These are phyloP conservation scores for Mechanitis messenoides DNA, from an alignment of 2,888 invertebrate species.

Conservation along the genomic window DNA sequence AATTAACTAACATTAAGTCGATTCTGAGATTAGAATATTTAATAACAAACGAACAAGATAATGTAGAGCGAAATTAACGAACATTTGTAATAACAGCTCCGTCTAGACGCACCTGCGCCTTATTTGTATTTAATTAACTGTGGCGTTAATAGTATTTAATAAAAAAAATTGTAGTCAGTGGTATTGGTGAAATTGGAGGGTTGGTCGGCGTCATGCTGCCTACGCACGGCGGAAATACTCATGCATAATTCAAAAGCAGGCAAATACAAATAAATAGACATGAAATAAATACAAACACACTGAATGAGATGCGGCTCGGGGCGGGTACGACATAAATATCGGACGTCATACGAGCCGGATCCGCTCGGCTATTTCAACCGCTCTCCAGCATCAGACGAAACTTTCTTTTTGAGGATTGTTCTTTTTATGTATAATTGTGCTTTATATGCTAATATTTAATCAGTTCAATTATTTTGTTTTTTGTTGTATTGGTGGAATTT, in stretches of 20 bases:
- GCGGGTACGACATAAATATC: conserved; percentile 75
- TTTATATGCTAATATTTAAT: neutral
- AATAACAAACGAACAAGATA: neutral
- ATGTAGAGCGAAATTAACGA: neutral
- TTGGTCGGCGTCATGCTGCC: conserved; percentile 75
- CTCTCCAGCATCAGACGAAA: conserved; percentile 26
- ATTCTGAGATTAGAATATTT: conserved; percentile 19
- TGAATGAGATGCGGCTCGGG: conserved; percentile 72
- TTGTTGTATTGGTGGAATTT: no score
- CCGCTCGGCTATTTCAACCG: conserved; percentile 67
- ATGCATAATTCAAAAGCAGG: conserved; percentile 74
- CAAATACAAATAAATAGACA: conserved; percentile 77
- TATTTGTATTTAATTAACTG: conserved; percentile 6
- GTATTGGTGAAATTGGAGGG: conserved; percentile 24
- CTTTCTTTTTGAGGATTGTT: neutral
- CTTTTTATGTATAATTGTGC: neutral
- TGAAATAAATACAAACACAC: conserved; percentile 76
- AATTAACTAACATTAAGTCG: conserved; percentile 36
- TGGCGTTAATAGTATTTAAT: neutral
- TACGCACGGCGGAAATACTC: conserved; percentile 76
- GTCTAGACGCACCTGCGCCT: neutral
- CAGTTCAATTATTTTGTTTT: no score
- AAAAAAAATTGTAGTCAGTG: conserved; percentile 1
- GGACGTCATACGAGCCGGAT: conserved; percentile 68
- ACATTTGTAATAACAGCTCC: neutral